These are phyloP conservation scores for Delphinapterus leucas DNA, from an alignment of 2,113 vertebrate species.

Conservation along the genomic window DNA sequence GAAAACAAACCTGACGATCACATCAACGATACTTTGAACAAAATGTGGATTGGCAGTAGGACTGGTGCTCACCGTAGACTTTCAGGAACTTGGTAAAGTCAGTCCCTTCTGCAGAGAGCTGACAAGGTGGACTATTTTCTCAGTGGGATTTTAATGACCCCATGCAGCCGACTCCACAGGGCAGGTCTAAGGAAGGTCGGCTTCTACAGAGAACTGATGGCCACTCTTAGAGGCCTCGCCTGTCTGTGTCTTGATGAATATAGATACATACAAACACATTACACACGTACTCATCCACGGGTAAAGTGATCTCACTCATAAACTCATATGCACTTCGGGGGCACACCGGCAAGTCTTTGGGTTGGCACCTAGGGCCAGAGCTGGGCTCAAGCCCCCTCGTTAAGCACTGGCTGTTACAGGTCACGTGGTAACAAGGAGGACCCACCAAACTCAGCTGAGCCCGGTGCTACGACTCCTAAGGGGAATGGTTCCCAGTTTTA, in stretches of 20 bases:
- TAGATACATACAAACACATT: too few species aligned
- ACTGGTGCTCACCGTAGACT: background rate
- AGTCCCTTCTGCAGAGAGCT: background rate
- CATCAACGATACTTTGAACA: background rate
- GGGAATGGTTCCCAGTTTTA: background rate
- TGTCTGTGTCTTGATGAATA: background rate
- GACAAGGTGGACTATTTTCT: too few species aligned
- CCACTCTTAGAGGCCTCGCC: background rate
- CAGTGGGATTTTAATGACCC: background rate
- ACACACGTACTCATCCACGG: rapidly evolving
- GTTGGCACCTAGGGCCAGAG: background rate
- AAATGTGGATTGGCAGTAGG: background rate
- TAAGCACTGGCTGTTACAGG: background rate
- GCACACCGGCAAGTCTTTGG: background rate
- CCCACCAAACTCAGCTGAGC: background rate
- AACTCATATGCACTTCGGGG: rapidly evolving
- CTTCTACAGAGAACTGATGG: background rate
- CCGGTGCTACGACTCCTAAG: rapidly evolving
- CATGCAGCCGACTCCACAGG: rapidly evolving
- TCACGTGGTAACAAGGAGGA: rapidly evolving
- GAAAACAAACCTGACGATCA: background rate
- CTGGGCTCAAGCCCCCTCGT: background rate
- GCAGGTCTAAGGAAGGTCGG: background rate
- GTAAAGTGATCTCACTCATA: rapidly evolving
- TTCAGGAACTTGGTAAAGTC: background rate